Base-by-base conservation (phyloP, 2,888 invertebrate genomes). In the Pammene fasciana region DNA sequence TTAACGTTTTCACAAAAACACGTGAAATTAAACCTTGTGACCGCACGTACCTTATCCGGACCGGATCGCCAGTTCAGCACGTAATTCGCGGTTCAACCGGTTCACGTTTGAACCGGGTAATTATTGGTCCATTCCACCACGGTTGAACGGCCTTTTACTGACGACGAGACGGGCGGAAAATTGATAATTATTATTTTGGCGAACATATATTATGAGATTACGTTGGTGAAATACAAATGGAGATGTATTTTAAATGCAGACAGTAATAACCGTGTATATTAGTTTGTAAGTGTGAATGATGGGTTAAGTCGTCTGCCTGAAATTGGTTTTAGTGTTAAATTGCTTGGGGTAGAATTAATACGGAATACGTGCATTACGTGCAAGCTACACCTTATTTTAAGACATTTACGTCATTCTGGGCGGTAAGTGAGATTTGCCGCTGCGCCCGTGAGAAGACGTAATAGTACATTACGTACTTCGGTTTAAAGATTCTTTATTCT, bases 71-170 rank as follows among this genome's bases (percentile, higher is more conserved):
- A 16, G 64, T 65, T 68, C 68, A 57, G 68, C 68, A 68, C 68
- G 68, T 68, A 68, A 64, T 68, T 68, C 68, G 67, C 67, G 67
- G 67, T 56, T 57, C 64, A 68, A 64, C 68, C 59, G 68, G 68
- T 68, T 68, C 68, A 60, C 67, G 68, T 62, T 56, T 54, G 64
- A 68, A 65, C 68, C 59, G 68, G 68, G 68, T 68, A 68, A 68
- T 68, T 68, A 68, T 68, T 68, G 64, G 68, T 65, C 57, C 57
- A 45, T 54, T 68, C 57, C 64, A 68, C 64, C 64, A 64, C 26
- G 68, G 62, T 48, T 56, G 13, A 48, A 46, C 36, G 45, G 38
- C 26, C 45, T 46, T 64, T 68, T 68, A 68, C 18, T 36, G 14
- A 5, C 68, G 64, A 64, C 57, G 43, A 18, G 16, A 59, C 60